Conservation (phyloP, 2,113 vertebrate genomes). For the Indicator indicator region DNA sequence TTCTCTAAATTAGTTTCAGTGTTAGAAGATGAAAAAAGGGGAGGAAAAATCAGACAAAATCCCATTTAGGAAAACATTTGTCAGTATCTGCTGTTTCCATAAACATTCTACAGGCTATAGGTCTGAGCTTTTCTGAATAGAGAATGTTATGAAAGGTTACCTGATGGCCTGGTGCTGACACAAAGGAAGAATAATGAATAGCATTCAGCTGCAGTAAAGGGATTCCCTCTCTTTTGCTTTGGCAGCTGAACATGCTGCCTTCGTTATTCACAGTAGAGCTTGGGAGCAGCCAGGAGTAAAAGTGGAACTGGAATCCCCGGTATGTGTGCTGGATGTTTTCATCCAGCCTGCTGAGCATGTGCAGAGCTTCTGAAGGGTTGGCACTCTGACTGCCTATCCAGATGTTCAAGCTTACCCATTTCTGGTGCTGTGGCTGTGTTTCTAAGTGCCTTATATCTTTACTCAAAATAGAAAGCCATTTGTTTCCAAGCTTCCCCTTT, state of each 20-base stretch:
- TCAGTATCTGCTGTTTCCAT: neutral
- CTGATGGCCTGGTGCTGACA: neutral
- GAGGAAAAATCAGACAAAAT: neutral
- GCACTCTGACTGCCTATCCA: neutral
- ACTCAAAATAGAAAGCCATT: neutral
- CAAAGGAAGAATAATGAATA: neutral
- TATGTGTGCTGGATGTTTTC: neutral
- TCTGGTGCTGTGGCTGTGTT: neutral
- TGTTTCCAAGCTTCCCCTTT: neutral
- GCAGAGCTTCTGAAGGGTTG: neutral
- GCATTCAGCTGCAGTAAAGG: neutral
- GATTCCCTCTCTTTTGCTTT: neutral
- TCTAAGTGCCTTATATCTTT: neutral
- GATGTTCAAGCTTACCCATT: neutral
- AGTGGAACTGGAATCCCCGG: neutral
- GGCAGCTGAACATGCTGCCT: accelerated
- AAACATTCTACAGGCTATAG: neutral
- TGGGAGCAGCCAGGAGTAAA: neutral
- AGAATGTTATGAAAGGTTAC: neutral
- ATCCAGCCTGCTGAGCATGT: neutral
- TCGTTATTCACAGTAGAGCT: neutral
- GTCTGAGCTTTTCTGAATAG: neutral
- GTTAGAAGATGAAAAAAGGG: neutral
- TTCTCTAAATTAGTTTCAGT: neutral
- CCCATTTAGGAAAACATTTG: neutral